These are phyloP conservation scores for Pharmacophagus antenor DNA, from an alignment of 2,888 invertebrate genomes.

Conservation along the genomic window DNA sequence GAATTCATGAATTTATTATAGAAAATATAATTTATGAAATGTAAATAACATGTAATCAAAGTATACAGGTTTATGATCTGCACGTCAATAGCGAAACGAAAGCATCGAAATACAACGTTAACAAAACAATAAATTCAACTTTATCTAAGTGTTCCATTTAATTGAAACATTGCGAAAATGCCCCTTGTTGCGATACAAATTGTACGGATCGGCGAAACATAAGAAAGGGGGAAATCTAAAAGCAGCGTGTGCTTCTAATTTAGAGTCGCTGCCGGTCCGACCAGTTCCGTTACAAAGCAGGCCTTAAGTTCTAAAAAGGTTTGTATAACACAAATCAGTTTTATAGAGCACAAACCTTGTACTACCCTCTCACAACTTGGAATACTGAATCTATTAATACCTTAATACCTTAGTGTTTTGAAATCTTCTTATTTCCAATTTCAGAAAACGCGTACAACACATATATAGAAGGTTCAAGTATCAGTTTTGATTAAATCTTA, in stretches of 20 bases:
- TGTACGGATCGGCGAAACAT: constrained; percentile 51
- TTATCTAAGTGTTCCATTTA: constrained; percentile 57
- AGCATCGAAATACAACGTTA: constrained; percentile 38
- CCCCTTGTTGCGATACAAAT: constrained; percentile 66
- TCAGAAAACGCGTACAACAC: neutral
- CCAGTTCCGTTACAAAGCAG: constrained; percentile 64
- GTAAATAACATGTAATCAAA: no score
- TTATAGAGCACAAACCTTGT: constrained; percentile 41
- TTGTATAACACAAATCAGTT: constrained; percentile 42
- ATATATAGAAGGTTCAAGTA: constrained; percentile 1
- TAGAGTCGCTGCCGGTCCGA: constrained; percentile 52
- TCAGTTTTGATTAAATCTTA: constrained; percentile 2
- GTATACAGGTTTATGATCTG: constrained; percentile 35
- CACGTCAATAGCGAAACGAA: constrained; percentile 38
- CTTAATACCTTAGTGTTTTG: constrained; percentile 14
- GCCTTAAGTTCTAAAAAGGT: constrained; percentile 51
- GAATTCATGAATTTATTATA: neutral
- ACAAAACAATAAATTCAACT: constrained; percentile 47
- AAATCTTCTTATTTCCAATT: constrained; percentile 3
- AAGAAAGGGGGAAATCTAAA: constrained; percentile 64
- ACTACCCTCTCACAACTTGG: constrained; percentile 29
- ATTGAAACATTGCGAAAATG: constrained; percentile 71
- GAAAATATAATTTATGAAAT: no score
- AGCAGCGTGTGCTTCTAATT: constrained; percentile 56
- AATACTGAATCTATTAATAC: constrained; percentile 35